These are phyloP conservation scores for Luidia sarsii DNA, from an alignment of 53 echinoderm and acorn worm species.

Conservation along the genomic window DNA sequence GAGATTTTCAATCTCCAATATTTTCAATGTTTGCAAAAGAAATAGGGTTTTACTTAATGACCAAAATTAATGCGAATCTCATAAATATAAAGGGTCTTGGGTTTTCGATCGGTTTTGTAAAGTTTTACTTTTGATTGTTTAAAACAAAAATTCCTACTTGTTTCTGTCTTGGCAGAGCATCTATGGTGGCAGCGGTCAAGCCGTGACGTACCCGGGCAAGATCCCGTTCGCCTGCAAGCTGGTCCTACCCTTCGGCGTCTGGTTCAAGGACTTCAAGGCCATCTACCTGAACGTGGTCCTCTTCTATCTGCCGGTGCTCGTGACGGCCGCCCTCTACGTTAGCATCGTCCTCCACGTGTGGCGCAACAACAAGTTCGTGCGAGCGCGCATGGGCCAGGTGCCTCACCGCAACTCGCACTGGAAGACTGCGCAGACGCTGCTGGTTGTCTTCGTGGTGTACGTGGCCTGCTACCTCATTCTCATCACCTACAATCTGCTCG, in stretches of 20 bases:
- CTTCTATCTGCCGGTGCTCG: constrained; percentile 80
- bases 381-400: constrained; percentile 15
- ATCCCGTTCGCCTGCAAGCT: constrained; percentile 83
- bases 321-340: constrained; percentile 78
- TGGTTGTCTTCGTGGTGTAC: constrained; percentile 81
- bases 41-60: too few species aligned
- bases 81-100: too few species aligned
- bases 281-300: constrained; percentile 88
- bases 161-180: constrained; percentile 84
- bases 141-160: too few species aligned
- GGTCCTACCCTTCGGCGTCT: constrained; percentile 58
- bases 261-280: constrained; percentile 87
- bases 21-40: too few species aligned
- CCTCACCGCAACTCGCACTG: constrained; percentile 61
- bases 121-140: too few species aligned
- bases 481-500: constrained; percentile 76
- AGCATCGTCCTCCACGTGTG: constrained; percentile 72
- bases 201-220: constrained; percentile 77
- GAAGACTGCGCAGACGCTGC: constrained; percentile 83
- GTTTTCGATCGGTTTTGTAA: too few species aligned
- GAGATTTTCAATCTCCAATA: too few species aligned
- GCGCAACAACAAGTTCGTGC: constrained; percentile 45
- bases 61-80: too few species aligned
- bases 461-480: constrained; percentile 76
- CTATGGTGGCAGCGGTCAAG: constrained; percentile 56